Percentiles rank a stretch among this genome's conserved stretches.
These are phyloP conservation scores for Drosophila falleni DNA, from an alignment of 2,888 invertebrate species.

Conservation along the genomic window DNA sequence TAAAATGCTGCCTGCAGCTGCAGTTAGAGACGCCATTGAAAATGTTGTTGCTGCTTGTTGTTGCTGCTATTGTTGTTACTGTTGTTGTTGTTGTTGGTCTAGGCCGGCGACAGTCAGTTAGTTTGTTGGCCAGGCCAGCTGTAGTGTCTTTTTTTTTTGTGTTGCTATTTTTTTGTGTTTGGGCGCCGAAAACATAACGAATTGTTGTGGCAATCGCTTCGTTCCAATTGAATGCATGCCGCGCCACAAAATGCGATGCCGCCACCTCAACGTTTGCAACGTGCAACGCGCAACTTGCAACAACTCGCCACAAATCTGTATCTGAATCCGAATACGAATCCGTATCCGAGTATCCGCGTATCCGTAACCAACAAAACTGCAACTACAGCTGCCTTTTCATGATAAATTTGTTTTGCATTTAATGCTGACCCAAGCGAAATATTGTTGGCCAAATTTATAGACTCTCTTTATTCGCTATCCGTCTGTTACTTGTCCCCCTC, in stretches of 20 bases:
- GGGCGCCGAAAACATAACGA: conserved; percentile 80
- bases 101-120: conserved; percentile 67
- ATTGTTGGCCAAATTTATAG: conserved; percentile 64
- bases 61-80: conserved; percentile 29
- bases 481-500: background rate
- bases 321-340: conserved; percentile 46
- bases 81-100: conserved; percentile 45
- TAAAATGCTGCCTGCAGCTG: conserved; percentile 71
- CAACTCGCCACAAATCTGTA: conserved; percentile 35
- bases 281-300: conserved; percentile 21
- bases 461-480: conserved; percentile 25
- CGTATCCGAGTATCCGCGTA: conserved; percentile 32
- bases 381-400: conserved; percentile 48
- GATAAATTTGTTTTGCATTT: conserved; percentile 69
- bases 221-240: conserved; percentile 83
- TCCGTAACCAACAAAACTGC: conserved; percentile 14
- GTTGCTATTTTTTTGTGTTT: conserved; percentile 17
- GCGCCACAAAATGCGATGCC: conserved; percentile 57
- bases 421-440: conserved; percentile 63
- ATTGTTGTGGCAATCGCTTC: conserved; percentile 83
- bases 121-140: conserved; percentile 62
- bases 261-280: conserved; percentile 37
- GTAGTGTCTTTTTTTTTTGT: conserved; percentile 35
- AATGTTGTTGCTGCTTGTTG: conserved; percentile 47
- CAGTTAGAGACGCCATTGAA: conserved; percentile 72